phyloP scores from a whole-genome alignment of 2,888 invertebrate species.

The Zygothrica quintamaculata region DNA sequence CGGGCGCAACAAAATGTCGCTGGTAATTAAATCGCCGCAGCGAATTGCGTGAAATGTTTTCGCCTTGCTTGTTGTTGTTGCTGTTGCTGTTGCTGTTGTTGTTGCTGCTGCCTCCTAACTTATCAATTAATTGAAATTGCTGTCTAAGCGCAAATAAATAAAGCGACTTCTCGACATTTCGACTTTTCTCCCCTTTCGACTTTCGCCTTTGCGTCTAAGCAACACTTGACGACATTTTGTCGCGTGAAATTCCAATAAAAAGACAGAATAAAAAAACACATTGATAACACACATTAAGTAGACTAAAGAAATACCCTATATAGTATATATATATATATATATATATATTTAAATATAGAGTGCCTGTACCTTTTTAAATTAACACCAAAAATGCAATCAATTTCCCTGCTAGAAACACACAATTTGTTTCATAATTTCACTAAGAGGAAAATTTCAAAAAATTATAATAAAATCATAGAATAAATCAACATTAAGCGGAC shows the following conservation, averaged over 20 bases:
- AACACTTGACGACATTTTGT: conserved; percentile 66
- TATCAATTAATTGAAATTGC: conserved; percentile 78
- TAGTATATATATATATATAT: no score
- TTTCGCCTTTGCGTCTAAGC: conserved; percentile 6
- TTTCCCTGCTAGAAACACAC: no score
- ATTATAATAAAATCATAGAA: no score
- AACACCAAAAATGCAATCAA: no score
- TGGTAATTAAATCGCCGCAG: conserved; percentile 68
- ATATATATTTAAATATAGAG: no score
- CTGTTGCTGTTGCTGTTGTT: conserved; percentile 5
- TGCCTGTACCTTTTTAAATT: no score
- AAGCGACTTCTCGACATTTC: conserved; percentile 50
- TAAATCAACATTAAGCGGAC: no score
- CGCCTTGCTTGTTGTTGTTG: conserved; percentile 16
- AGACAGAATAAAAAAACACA: conserved; percentile 19
- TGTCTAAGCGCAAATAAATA: conserved; percentile 74
- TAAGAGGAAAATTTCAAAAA: no score
- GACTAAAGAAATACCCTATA: no score
- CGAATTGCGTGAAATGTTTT: conserved; percentile 70
- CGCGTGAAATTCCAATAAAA: conserved; percentile 58
- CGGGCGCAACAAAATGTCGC: conserved; percentile 60
- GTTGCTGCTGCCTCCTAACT: conserved; percentile 52
- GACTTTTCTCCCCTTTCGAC: conserved; percentile 32
- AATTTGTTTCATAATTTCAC: no score
- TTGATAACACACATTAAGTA: no score